These are phyloP conservation scores for Heliconius hermathena DNA, from an alignment of 1,140 invertebrate genomes.

Conservation along the genomic window DNA sequence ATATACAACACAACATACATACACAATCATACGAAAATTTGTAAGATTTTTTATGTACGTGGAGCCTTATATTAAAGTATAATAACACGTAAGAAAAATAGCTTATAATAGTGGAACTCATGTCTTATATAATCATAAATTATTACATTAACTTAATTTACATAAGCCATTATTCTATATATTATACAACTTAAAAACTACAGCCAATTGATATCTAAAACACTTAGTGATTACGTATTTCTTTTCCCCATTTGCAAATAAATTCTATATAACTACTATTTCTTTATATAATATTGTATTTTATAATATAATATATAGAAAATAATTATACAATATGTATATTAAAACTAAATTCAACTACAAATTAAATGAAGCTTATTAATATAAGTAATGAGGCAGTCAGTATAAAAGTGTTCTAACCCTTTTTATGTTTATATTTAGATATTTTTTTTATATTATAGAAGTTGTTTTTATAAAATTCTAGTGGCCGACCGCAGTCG, in stretches of 20 bases:
- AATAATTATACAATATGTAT: background rate
- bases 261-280: constrained; percentile 21
- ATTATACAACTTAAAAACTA: constrained; percentile 3
- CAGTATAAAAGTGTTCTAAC: background rate
- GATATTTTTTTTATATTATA: background rate
- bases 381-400: constrained; percentile 6
- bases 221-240: constrained; percentile 65
- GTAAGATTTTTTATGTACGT: background rate
- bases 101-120: background rate
- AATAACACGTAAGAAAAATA: background rate
- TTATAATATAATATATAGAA: background rate
- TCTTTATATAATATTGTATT: background rate
- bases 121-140: background rate
- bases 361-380: constrained; percentile 4
- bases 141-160: constrained; percentile 6
- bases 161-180: constrained; percentile 9
- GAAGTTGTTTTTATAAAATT: background rate
- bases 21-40: too few relatives aligned
- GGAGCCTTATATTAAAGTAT: background rate
- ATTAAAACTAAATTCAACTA: background rate
- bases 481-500: too few relatives aligned
- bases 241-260: constrained; percentile 68
- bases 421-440: constrained; percentile 3
- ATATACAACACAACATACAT: too few relatives aligned
- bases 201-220: constrained; percentile 11